Percentiles rank a stretch among this genome's conserved stretches.
These are phyloP conservation scores for Phortica okadai DNA, from an alignment of 2,888 invertebrate species.

Conservation along the genomic window DNA sequence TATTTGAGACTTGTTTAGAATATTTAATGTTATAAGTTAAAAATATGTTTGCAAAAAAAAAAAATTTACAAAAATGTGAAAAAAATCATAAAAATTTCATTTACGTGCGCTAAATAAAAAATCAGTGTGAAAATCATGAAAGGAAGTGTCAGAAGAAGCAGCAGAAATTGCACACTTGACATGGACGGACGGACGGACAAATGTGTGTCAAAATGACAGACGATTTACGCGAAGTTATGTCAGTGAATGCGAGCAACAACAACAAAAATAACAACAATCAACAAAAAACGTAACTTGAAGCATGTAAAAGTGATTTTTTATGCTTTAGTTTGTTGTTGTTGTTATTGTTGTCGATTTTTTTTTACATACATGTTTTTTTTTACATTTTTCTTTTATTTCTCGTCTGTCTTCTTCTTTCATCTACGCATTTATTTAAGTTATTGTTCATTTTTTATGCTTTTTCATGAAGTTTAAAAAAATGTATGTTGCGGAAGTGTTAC, in stretches of 20 bases:
- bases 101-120: conserved; percentile 23
- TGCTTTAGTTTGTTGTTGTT: conserved; percentile 31
- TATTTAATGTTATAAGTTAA: too few relatives aligned
- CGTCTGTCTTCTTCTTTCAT: not conserved
- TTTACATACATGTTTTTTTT: not conserved
- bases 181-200: conserved; percentile 34
- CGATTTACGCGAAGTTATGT: conserved; percentile 52
- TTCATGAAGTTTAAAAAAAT: conserved; percentile 44
- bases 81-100: conserved; percentile 32
- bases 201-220: conserved; percentile 57
- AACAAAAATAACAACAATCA: conserved; percentile 47
- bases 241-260: conserved; percentile 1
- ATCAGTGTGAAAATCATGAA: conserved; percentile 19
- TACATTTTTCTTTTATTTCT: not conserved
- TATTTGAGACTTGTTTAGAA: too few relatives aligned
- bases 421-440: not conserved
- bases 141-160: conserved; percentile 14
- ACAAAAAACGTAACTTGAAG: conserved; percentile 40
- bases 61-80: not conserved
- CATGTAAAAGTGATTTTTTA: conserved; percentile 30
- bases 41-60: conserved; percentile 11
- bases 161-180: conserved; percentile 60
- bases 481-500: conserved; percentile 42
- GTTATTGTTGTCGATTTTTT: not conserved
- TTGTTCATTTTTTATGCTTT: conserved; percentile 45